Conservation (phyloP, 1,140 invertebrate genomes). For the Gryllus bimaculatus region DNA sequence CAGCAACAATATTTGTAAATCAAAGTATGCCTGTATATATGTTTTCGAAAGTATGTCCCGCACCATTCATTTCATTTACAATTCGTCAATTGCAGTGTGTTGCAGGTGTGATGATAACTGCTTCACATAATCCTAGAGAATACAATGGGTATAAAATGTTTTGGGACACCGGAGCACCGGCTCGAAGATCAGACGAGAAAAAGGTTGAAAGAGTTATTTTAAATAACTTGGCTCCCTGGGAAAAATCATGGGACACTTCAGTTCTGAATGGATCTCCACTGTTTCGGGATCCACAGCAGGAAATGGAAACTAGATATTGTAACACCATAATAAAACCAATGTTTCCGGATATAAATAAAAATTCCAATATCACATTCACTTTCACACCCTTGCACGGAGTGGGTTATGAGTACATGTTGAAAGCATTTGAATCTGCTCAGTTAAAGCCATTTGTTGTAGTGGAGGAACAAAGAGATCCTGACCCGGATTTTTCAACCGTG, state of each 20-base stretch:
- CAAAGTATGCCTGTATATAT: slow-evolving; percentile 73
- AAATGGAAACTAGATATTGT: slow-evolving; percentile 35
- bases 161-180: slow-evolving; percentile 84
- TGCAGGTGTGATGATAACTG: slow-evolving; percentile 91
- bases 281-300: slow-evolving; percentile 47
- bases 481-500: slow-evolving; percentile 96
- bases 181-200: slow-evolving; percentile 62
- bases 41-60: slow-evolving; percentile 74
- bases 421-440: slow-evolving; percentile 64
- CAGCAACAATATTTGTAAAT: slow-evolving; percentile 72
- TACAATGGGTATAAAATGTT: slow-evolving; percentile 99
- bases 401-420: slow-evolving; percentile 67
- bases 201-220: slow-evolving; percentile 74
- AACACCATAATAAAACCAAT: slow-evolving; percentile 26
- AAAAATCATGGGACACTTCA: slow-evolving; percentile 53
- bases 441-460: slow-evolving; percentile 73
- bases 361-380: slow-evolving; percentile 56
- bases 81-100: slow-evolving; percentile 58
- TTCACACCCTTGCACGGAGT: slow-evolving; percentile 99
- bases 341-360: slow-evolving; percentile 45
- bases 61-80: slow-evolving; percentile 85
- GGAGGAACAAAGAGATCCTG: slow-evolving; percentile 71
- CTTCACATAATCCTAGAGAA: slow-evolving; percentile 97
- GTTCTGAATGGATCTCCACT: slow-evolving; percentile 32
- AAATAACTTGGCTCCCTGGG: slow-evolving; percentile 61